These are phyloP conservation scores for Amiota communis DNA, from an alignment of 2,888 invertebrate species.

Conservation along the genomic window DNA sequence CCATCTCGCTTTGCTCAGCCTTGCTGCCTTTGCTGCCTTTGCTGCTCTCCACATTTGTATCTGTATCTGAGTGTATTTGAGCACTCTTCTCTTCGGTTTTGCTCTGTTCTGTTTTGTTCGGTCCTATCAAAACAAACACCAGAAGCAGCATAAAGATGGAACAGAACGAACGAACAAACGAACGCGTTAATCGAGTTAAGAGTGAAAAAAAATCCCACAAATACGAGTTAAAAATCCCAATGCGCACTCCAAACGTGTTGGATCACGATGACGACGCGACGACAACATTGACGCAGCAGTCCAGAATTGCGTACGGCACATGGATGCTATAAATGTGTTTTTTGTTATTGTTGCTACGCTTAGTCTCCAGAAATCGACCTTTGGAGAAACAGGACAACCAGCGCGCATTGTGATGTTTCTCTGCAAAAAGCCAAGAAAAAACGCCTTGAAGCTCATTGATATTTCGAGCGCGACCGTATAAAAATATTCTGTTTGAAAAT, in stretches of 20 bases:
- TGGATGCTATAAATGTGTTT: too few species aligned
- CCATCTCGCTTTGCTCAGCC: neutral
- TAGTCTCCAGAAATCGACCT: too few species aligned
- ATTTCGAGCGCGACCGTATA: constrained; percentile 74
- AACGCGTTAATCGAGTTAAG: constrained; percentile 4
- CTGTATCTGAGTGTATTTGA: too few species aligned
- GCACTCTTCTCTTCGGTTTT: constrained; percentile 31
- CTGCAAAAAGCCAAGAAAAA: constrained; percentile 36
- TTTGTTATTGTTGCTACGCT: too few species aligned
- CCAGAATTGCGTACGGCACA: too few species aligned
- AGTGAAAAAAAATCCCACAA: neutral
- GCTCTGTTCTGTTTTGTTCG: constrained; percentile 23
- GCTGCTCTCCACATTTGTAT: neutral
- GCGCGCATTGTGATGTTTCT: constrained; percentile 38
- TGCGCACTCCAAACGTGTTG: constrained; percentile 19
- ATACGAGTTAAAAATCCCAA: constrained; percentile 29
- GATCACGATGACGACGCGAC: neutral
- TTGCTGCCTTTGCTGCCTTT: constrained; percentile 28
- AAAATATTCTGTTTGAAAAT: constrained; percentile 72
- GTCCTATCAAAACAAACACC: constrained; percentile 14
- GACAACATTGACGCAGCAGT: too few species aligned
- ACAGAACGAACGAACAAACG: neutral
- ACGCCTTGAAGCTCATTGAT: constrained; percentile 70
- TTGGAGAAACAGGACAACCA: constrained; percentile 25
- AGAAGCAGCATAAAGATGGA: constrained; percentile 24